Evolutionary conservation across 2,888 invertebrate genomes (phyloP), one percentile per base, ranked within the genome.

Genomic region (Volucella bombylans): DNA sequence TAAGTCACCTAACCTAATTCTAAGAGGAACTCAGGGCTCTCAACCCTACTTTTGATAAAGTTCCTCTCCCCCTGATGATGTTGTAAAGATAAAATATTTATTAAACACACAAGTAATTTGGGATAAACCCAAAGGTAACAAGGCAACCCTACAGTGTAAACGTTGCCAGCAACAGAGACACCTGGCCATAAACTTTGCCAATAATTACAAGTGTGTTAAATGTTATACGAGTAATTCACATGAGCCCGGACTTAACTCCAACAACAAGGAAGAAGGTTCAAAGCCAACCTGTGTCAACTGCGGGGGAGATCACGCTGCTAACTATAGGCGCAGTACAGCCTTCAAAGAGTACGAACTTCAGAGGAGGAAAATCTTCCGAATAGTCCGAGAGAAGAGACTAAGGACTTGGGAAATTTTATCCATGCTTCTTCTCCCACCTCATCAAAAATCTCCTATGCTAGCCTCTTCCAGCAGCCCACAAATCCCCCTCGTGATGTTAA

Each of bases 81-180:
- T 43, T 1, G 0, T 31, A 1, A 43, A 59, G 10, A 59, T 59
- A 1, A 14, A 15, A 14, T 57, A 41, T 41, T 1, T 57, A 2
- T 15, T 57, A 4, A 41, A 41, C 11, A 9, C 14, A 14, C 39
- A n/a, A n/a, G 9, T 45, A 1, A 12, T 6, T 10, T 59, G 59
- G 41, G 59, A 59, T 2, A 59, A 12, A 18, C 59, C 59, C 59
- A 59, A 23, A n/a, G 18, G 43, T 8, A 59, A 59, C 4, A 23
- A 4, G 0, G 59, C 14, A 6, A 1, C 18, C 1, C 18, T 43
- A 15, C 59, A 59, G 23, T 59, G 57, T 14, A 41, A 18, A n/a
- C 4, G 41, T 4, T 57, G 41, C 12, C 57, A 57, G 8, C 1
- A 12, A 12, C 18, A 43, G 8, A 43, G 59, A 9, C 62, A 62